Conservation (phyloP, 2,888 invertebrate genomes). For the Drosophila anomalata region DNA sequence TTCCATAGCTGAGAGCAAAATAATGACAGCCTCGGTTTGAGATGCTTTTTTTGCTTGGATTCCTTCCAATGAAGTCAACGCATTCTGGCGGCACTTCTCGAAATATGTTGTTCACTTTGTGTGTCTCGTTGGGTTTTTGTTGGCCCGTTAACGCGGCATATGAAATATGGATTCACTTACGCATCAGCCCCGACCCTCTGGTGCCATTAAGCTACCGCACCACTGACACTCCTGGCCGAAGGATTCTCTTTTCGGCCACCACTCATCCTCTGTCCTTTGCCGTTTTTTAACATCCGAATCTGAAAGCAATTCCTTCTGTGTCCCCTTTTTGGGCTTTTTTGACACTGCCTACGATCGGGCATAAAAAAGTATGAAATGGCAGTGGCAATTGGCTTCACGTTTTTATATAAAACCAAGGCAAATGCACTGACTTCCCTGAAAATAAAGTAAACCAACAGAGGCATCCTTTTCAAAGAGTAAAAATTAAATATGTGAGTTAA, state of each 20-base stretch:
- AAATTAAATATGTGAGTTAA: too few relatives aligned
- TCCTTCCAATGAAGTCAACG: constrained; percentile 39
- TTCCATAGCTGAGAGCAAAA: constrained; percentile 48
- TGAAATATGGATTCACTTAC: constrained; percentile 83
- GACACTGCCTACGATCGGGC: constrained; percentile 39
- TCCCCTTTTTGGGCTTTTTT: constrained; percentile 20
- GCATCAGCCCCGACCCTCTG: constrained; percentile 75
- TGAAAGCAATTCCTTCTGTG: background rate
- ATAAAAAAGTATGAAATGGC: constrained; percentile 17
- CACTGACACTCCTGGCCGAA: constrained; percentile 22
- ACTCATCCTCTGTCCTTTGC: constrained; percentile 7
- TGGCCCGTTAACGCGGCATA: constrained; percentile 68
- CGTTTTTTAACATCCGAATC: constrained; percentile 11
- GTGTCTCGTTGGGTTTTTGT: constrained; percentile 53
- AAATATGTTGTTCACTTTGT: constrained; percentile 42
- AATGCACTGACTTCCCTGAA: background rate
- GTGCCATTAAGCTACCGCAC: constrained; percentile 75
- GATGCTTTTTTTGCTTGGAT: constrained; percentile 46
- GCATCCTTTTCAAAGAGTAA: too few relatives aligned
- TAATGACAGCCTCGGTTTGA: constrained; percentile 72
- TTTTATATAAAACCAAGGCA: background rate
- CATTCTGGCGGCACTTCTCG: constrained; percentile 22
- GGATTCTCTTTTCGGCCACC: constrained; percentile 14
- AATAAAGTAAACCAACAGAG: background rate
- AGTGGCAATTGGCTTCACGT: constrained; percentile 42